Conservation (phyloP, 2,113 vertebrate species). For the Corydoras maculifer region DNA sequence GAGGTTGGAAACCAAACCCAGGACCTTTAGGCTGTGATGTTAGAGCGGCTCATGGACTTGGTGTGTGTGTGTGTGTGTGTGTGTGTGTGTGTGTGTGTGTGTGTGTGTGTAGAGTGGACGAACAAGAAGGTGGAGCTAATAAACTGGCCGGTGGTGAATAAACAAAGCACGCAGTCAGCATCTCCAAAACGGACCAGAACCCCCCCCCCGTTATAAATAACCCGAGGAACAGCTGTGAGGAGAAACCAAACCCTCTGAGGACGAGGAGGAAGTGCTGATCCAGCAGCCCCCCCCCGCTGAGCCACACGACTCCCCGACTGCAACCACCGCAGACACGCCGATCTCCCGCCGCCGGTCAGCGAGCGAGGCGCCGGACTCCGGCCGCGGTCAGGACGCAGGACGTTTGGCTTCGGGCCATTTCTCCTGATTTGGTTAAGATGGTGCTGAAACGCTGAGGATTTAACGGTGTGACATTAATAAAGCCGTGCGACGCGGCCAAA, state of each 20-base stretch:
- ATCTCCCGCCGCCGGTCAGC: not conserved
- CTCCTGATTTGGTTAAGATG: too few species aligned
- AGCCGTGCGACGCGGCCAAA: too few species aligned
- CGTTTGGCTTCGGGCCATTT: not conserved
- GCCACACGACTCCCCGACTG: not conserved
- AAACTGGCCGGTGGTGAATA: not conserved
- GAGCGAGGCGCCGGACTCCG: not conserved
- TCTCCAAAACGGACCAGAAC: conserved; percentile 26
- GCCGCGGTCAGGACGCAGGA: not conserved
- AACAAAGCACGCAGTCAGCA: conserved; percentile 7
- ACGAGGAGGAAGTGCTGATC: not conserved
- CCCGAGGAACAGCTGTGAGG: conserved; percentile 43
- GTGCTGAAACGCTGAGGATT: too few species aligned
- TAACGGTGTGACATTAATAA: too few species aligned
- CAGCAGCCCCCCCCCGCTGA: not conserved
- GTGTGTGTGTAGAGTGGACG: not conserved
- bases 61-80: not conserved
- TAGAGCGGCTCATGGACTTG: not conserved
- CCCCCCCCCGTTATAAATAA: conserved; percentile 60
- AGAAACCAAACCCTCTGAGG: conserved; percentile 24
- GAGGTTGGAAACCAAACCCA: too few species aligned
- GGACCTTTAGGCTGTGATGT: too few species aligned
- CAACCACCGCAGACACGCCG: not conserved
- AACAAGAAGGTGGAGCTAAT: not conserved
- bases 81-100: too few species aligned